Percentiles rank a stretch among this genome's conserved stretches.
These are phyloP conservation scores for Centroberyx gerrardi DNA, from an alignment of 2,797 vertebrate species.

Conservation along the genomic window DNA sequence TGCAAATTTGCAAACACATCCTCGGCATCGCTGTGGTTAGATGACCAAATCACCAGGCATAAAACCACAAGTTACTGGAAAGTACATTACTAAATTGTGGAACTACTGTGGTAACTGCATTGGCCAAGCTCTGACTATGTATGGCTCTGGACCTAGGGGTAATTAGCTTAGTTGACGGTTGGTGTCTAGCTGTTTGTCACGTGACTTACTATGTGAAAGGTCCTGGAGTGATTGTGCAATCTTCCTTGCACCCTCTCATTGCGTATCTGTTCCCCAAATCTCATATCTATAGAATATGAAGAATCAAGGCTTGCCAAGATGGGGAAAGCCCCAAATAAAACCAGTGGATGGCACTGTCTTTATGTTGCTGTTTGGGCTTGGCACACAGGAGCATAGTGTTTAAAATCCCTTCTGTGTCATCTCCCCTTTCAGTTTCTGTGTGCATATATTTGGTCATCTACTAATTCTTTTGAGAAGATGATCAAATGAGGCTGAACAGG, in stretches of 20 bases:
- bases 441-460: no score
- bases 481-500: neutral
- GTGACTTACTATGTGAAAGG: neutral
- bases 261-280: neutral
- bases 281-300: neutral
- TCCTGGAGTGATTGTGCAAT: neutral
- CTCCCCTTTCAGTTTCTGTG: neutral
- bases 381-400: neutral
- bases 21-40: no score
- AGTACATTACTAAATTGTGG: neutral
- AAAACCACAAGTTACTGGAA: neutral
- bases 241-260: neutral
- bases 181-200: neutral
- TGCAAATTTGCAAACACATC: no score
- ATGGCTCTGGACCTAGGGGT: neutral
- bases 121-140: slow-evolving; percentile 21
- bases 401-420: neutral
- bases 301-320: neutral
- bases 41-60: neutral
- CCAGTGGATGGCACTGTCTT: neutral
- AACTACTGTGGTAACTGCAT: neutral
- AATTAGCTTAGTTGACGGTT: neutral
- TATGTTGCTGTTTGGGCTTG: neutral
- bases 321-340: neutral
- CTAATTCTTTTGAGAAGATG: no score